Percentiles rank a stretch among this genome's conserved stretches.
Evolutionary conservation across 2,888 invertebrate genomes (phyloP).

Genomic region (Thereva unica): DNA sequence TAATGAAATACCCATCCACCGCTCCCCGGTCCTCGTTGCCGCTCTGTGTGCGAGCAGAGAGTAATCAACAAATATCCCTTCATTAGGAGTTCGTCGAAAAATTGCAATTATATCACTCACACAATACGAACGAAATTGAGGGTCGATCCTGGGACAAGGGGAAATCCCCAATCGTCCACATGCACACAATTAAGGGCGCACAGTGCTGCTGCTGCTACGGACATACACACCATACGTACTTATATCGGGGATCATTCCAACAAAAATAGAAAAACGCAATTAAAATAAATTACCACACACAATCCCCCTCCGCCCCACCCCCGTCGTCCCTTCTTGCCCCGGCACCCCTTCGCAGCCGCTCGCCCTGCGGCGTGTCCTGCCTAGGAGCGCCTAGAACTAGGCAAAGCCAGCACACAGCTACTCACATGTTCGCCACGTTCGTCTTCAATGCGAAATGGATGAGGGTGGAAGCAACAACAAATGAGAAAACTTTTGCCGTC

Average conservation of each 20-base stretch:
- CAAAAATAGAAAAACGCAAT: conserved; percentile 42
- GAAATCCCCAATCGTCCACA: neutral
- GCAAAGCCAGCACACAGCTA: neutral
- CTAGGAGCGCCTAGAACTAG: neutral
- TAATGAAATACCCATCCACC: too few relatives aligned
- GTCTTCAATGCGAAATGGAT: conserved; percentile 27
- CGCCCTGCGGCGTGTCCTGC: neutral
- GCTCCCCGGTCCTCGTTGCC: neutral
- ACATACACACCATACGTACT: conserved; percentile 4
- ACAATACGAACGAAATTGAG: conserved; percentile 7
- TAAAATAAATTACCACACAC: conserved; percentile 40
- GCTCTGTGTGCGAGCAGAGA: conserved; percentile 26
- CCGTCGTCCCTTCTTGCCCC: neutral
- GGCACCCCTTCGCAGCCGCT: neutral
- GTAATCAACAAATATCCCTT: conserved; percentile 43
- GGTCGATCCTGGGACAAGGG: neutral
- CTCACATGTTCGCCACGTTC: conserved; percentile 18
- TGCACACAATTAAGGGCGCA: conserved; percentile 32
- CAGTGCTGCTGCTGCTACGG: neutral
- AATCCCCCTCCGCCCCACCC: conserved; percentile 15
- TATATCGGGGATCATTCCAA: conserved; percentile 34
- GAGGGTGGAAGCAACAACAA: conserved; percentile 23
- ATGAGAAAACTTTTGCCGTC: conserved; percentile 33
- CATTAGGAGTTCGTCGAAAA: conserved; percentile 42
- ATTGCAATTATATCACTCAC: conserved; percentile 41